These are phyloP conservation scores for Taenioides sp. DNA, from an alignment of 2,797 vertebrate species.

Conservation along the genomic window DNA sequence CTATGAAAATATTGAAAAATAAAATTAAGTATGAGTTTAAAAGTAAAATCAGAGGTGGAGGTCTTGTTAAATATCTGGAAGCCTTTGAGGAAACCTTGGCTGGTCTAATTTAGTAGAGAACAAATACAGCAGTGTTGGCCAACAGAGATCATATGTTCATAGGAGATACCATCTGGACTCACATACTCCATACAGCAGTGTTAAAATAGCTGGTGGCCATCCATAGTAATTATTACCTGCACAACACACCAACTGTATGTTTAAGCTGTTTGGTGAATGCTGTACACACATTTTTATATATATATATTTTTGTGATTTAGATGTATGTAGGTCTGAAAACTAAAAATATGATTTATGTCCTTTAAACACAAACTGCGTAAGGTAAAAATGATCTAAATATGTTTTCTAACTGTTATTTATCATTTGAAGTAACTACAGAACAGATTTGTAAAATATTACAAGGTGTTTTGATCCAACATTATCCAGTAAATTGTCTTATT, in stretches of 20 bases:
- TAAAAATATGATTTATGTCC: too few species aligned
- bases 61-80: background rate
- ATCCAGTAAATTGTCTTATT: too few species aligned
- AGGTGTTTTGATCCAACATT: too few species aligned
- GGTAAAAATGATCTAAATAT: too few species aligned
- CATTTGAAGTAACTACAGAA: too few species aligned
- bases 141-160: conserved; percentile 42
- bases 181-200: conserved; percentile 30
- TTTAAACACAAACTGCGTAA: too few species aligned
- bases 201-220: conserved; percentile 39
- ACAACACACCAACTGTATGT: background rate
- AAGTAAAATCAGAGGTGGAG: background rate
- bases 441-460: too few species aligned
- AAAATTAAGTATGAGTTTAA: background rate
- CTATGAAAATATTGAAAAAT: background rate
- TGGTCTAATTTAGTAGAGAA: conserved; percentile 3
- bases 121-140: conserved; percentile 22
- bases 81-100: background rate
- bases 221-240: background rate
- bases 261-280: too few species aligned
- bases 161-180: conserved; percentile 52
- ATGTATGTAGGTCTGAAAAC: too few species aligned
- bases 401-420: too few species aligned
- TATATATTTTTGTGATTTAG: background rate
- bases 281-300: too few species aligned